These are phyloP conservation scores for Mycteria americana DNA, from an alignment of 2,797 vertebrate species.

Conservation along the genomic window DNA sequence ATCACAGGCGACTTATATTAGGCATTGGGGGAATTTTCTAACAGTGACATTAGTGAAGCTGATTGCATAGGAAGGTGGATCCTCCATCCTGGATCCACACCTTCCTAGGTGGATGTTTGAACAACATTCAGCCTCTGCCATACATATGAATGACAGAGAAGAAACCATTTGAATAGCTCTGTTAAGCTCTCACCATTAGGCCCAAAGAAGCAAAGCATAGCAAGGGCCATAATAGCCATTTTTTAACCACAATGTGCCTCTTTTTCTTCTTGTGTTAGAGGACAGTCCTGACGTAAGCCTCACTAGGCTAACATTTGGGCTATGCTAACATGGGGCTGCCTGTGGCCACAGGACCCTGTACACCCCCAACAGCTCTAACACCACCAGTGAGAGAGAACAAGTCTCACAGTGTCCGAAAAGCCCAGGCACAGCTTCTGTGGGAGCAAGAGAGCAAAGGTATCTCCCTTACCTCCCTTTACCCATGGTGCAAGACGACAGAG, in stretches of 20 bases:
- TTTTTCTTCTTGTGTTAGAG: background rate
- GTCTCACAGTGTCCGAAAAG: background rate
- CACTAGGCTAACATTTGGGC: background rate
- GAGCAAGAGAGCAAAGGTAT: background rate
- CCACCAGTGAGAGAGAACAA: background rate
- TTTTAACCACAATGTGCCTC: background rate
- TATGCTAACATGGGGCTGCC: background rate
- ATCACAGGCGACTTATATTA: background rate
- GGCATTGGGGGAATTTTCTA: background rate
- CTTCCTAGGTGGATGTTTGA: background rate
- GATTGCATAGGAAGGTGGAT: background rate
- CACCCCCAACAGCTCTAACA: background rate
- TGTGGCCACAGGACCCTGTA: background rate
- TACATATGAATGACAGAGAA: background rate
- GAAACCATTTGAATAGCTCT: background rate
- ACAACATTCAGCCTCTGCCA: background rate
- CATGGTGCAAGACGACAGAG: background rate
- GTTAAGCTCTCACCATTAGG: background rate
- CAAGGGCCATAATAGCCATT: background rate
- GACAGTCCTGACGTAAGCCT: background rate
- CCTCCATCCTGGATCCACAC: background rate
- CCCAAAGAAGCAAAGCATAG: background rate
- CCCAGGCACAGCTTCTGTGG: background rate
- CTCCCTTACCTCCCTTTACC: background rate
- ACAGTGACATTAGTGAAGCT: background rate